These are phyloP conservation scores for Cricetomys ansorgei DNA, from an alignment of 2,113 vertebrate species.

Conservation along the genomic window DNA sequence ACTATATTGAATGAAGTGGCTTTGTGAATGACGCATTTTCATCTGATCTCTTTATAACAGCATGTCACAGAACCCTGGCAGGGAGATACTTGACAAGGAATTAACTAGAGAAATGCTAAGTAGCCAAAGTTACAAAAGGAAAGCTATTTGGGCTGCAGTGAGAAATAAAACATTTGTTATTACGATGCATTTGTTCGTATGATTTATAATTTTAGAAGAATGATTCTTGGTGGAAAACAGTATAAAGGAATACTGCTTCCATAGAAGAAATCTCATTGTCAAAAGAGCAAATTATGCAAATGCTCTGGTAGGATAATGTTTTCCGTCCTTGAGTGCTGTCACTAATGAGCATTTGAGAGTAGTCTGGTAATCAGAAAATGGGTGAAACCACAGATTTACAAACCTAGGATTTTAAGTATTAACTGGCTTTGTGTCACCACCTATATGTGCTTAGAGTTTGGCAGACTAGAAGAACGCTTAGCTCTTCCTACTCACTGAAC, in stretches of 20 bases:
- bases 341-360: neutral
- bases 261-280: neutral
- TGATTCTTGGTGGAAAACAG: neutral
- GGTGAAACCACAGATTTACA: neutral
- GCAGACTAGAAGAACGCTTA: neutral
- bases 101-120: neutral
- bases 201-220: neutral
- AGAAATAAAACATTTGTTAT: neutral
- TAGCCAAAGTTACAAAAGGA: neutral
- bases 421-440: neutral
- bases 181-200: neutral
- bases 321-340: neutral
- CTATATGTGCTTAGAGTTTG: neutral
- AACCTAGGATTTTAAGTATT: neutral
- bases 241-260: neutral
- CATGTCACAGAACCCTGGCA: neutral
- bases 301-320: neutral
- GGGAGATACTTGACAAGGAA: neutral
- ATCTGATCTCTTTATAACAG: neutral
- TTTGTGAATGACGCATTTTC: neutral
- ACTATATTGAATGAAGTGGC: neutral
- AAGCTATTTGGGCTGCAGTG: neutral
- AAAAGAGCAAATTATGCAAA: neutral
- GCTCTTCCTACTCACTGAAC: constrained; percentile 9
- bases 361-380: neutral